A percentile compares a stretch with the other conserved stretches of the same genome.
Conservation (phyloP, 2,113 vertebrate species). For the Pardalotus punctatus region DNA sequence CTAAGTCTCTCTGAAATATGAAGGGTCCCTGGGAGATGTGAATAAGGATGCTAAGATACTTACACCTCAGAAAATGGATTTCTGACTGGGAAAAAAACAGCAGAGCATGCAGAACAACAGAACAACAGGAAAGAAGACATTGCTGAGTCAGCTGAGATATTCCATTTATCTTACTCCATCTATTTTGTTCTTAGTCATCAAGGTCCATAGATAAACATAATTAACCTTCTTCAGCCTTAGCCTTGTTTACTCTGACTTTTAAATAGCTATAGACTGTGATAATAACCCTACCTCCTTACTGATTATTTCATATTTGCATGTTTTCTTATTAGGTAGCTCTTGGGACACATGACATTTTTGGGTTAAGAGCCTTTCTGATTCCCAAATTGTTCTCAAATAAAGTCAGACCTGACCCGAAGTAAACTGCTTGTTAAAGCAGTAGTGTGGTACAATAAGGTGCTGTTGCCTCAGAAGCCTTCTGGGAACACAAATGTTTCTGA, state of each 20-base stretch:
- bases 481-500: background rate
- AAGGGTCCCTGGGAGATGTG: background rate
- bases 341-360: background rate
- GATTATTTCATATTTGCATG: background rate
- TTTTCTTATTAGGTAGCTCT: background rate
- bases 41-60: background rate
- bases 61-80: background rate
- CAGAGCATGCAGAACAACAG: fast-evolving
- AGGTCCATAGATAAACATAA: background rate
- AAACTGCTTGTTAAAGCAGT: background rate
- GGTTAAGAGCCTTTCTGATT: background rate
- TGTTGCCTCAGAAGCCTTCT: background rate
- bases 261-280: background rate
- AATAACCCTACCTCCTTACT: background rate
- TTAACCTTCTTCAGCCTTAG: background rate
- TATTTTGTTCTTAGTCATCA: background rate
- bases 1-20: background rate
- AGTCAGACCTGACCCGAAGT: background rate
- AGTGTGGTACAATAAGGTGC: background rate
- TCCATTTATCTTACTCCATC: background rate
- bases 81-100: background rate
- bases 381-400: background rate
- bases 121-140: background rate
- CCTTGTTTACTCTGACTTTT: background rate
- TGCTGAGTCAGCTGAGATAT: background rate